Evolutionary conservation across 2,888 invertebrate genomes (phyloP).

Genomic region (Eupeodes latifasciatus): DNA sequence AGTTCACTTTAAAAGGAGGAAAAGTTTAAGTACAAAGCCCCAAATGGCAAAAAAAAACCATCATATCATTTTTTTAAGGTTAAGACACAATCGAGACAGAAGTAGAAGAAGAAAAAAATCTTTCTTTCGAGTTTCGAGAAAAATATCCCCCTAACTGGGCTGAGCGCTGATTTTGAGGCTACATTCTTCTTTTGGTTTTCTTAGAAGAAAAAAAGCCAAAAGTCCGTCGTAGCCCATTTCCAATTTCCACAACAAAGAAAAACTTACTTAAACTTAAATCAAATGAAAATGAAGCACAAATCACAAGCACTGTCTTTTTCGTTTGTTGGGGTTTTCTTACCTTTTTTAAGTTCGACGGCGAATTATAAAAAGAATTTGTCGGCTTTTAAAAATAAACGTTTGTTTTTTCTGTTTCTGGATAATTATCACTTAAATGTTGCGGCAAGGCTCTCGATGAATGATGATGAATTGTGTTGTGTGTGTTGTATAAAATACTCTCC

Average conservation of each 20-base stretch:
- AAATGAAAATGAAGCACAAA: background rate
- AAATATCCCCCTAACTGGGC: background rate
- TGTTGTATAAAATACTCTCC: conserved; percentile 76
- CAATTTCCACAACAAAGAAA: conserved; percentile 25
- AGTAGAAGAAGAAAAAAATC: background rate
- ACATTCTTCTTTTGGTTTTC: conserved; percentile 33
- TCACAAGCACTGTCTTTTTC: conserved; percentile 27
- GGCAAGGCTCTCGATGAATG: conserved; percentile 78
- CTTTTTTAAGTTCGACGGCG: conserved; percentile 70
- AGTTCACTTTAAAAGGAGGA: conserved; percentile 7
- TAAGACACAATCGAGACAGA: conserved; percentile 8
- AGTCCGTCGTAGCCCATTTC: background rate
- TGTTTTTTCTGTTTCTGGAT: conserved; percentile 66
- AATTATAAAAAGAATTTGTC: conserved; percentile 70
- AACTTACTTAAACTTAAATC: background rate
- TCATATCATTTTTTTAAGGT: conserved; percentile 21
- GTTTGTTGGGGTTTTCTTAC: conserved; percentile 38
- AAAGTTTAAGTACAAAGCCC: background rate
- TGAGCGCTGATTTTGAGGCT: conserved; percentile 15
- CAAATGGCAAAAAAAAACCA: background rate
- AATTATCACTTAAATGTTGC: conserved; percentile 78
- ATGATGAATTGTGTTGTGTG: conserved; percentile 58
- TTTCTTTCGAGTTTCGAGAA: background rate
- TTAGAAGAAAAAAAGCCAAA: conserved; percentile 23
- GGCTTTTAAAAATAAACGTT: conserved; percentile 58